Evolutionary conservation across 2,888 invertebrate species (phyloP), one percentile per base, ranked within the genome.

Genomic region (Orthonychiurus folsomi): DNA sequence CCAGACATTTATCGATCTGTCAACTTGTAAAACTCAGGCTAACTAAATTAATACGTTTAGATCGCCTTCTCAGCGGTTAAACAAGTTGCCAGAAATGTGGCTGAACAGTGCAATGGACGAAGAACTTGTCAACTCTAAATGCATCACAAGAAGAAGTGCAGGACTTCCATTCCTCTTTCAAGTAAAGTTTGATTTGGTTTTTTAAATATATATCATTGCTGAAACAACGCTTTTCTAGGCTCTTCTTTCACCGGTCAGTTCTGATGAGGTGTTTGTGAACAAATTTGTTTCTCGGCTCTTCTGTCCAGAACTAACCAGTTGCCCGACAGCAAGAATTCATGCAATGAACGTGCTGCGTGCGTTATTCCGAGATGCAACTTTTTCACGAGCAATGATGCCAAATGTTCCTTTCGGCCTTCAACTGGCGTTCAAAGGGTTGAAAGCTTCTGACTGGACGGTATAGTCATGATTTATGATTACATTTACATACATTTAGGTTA

Each of bases 91-190:
- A 0, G 79, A 80, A 65, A 72, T 76, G 3, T 90, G 88, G 88
- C 76, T 89, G 54, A 75, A 68, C 15, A 64, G 68, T 26, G 67
- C 70, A 1, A 65, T 73, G 68, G 67, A 65, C 25, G 68, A 68
- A 52, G 65, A 63, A 55, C 73, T 76, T 60, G 75, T 76, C 24
- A 78, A 78, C 66, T 76, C 77, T 1, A 83, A 83, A 74, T 77
- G 89, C 18, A 89, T 88, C 3, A 95, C 95, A 0, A 80, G 96
- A 24, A 81, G 96, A 66, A 93, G 94, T 77, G 96, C 94, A 15
- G 97, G 96, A 0, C 81, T 97, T 61, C 96, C 96, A 0, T 95
- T 89, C 76, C 87, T 94, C 81, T 84, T 93, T 69, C 87, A 89
- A 81, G 88, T 87, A 69, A 69, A 61, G 12, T 37, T 21, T 9